Evolutionary conservation across 2,113 vertebrate species (phyloP).

Genomic region (Sylvilagus bachmani): DNA sequence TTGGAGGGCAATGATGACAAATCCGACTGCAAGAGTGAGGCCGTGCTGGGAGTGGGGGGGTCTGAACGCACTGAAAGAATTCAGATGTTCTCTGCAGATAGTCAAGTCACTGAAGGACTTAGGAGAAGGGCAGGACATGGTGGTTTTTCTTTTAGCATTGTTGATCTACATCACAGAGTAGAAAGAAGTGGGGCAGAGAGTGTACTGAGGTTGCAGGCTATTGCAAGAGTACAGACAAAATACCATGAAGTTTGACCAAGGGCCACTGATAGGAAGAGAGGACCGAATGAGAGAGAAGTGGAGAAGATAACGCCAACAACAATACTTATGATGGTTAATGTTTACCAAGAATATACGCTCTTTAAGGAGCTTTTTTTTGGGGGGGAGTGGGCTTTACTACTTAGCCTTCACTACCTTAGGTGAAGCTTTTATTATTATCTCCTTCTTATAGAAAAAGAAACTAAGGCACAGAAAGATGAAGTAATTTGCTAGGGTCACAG

Average conservation of each 20-base stretch:
- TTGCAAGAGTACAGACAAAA: background rate
- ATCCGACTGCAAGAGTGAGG: background rate
- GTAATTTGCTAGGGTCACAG: background rate
- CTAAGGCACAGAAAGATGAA: background rate
- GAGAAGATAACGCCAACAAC: background rate
- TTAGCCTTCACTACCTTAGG: background rate
- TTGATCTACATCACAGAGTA: background rate
- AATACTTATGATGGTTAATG: background rate
- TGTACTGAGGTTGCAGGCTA: background rate
- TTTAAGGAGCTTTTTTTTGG: background rate
- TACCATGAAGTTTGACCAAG: background rate
- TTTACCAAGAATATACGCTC: background rate
- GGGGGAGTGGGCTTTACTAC: background rate
- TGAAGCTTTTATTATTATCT: background rate
- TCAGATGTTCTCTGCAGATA: background rate
- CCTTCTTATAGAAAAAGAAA: background rate
- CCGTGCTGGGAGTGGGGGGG: background rate
- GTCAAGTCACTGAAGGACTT: conserved; percentile 30
- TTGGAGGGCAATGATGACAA: background rate
- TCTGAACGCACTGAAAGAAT: background rate
- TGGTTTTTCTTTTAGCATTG: conserved; percentile 18
- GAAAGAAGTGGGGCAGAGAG: background rate
- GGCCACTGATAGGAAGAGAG: background rate
- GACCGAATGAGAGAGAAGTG: background rate
- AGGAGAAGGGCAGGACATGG: background rate